Evolutionary conservation across 2,113 vertebrate genomes (phyloP).

Genomic region (Andinoacara biseriatus): DNA sequence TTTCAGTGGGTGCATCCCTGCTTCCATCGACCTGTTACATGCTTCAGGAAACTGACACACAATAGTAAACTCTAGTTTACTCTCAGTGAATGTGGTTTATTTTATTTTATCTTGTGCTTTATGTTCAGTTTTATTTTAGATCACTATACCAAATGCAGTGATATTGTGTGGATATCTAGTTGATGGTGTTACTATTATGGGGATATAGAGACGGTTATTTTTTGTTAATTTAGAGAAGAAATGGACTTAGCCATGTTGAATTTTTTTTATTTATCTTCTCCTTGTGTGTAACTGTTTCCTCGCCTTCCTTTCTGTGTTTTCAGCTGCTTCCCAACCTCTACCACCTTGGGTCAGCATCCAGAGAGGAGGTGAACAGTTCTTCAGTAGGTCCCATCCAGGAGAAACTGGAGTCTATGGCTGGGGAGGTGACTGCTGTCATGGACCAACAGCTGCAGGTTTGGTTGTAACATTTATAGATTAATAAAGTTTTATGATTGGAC

Average conservation of each 20-base stretch:
- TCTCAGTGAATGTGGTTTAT: not conserved
- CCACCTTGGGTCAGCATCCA: conserved; percentile 88
- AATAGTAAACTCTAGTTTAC: not conserved
- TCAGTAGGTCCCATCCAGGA: conserved; percentile 91
- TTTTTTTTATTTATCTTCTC: not conserved
- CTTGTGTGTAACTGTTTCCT: not conserved
- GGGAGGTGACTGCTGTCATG: conserved; percentile 93
- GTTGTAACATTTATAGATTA: not conserved
- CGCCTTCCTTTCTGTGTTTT: not conserved
- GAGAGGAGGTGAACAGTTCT: conserved; percentile 83
- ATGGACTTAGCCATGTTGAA: not conserved
- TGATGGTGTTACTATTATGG: rapidly evolving
- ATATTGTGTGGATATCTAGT: not conserved
- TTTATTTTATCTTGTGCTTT: not conserved
- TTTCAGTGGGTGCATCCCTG: not conserved
- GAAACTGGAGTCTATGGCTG: conserved; percentile 95
- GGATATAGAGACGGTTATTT: not conserved
- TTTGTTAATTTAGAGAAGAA: not conserved
- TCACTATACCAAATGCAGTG: rapidly evolving
- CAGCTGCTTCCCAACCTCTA: conserved; percentile 95
- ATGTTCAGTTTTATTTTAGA: not conserved
- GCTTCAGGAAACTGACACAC: not conserved
- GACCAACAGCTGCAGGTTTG: conserved; percentile 95
- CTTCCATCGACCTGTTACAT: not conserved
- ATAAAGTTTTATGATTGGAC: not conserved